Percentiles rank a stretch among this genome's conserved stretches.
Evolutionary conservation across 2,113 vertebrate genomes (phyloP).

Genomic region (Corythornis vintsioides): DNA sequence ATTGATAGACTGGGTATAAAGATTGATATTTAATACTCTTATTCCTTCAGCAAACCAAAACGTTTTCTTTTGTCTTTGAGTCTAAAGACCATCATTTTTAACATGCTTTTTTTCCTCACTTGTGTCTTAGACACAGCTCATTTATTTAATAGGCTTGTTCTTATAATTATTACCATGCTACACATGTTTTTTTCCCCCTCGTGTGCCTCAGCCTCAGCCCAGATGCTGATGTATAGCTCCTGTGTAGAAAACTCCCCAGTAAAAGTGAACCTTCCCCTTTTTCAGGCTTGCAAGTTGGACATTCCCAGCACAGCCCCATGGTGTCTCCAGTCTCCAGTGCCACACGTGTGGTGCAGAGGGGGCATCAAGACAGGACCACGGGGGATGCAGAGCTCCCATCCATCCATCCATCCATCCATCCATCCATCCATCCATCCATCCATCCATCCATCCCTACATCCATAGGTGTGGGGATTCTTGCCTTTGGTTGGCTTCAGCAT

Average conservation of each 20-base stretch:
- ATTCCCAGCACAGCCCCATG: accelerated
- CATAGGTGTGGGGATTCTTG: background rate
- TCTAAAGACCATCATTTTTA: constrained; percentile 8
- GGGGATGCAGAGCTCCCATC: no score
- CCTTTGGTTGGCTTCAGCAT: background rate
- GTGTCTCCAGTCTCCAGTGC: background rate
- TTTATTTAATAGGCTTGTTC: background rate
- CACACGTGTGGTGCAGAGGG: no score
- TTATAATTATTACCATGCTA: background rate
- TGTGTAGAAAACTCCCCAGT: background rate
- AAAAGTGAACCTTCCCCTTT: background rate
- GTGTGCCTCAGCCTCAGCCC: background rate
- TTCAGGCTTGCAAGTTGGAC: background rate
- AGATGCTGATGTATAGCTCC: background rate
- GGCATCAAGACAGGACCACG: background rate
- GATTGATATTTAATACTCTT: constrained; percentile 7
- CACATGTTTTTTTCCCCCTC: background rate
- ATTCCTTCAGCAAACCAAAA: background rate
- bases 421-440: background rate
- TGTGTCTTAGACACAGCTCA: background rate
- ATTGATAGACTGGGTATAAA: background rate
- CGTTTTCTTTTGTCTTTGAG: background rate
- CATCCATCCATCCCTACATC: background rate
- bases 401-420: background rate
- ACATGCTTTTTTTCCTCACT: background rate